Percentiles rank a stretch among this genome's conserved stretches.
These are phyloP conservation scores for Sitta europaea DNA, from an alignment of 2,113 vertebrate species.

Conservation along the genomic window DNA sequence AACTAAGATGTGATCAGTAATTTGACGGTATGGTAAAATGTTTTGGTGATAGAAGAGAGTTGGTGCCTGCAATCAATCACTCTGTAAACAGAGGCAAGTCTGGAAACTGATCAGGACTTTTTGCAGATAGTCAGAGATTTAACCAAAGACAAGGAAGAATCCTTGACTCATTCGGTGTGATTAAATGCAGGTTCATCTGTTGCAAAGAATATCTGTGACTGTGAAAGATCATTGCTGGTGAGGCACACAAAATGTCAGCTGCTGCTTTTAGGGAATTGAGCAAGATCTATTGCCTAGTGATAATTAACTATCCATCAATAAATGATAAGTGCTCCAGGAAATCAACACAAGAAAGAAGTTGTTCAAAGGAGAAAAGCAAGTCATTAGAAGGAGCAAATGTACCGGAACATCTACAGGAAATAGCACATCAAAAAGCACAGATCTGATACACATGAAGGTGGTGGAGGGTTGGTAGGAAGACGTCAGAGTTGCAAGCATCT, in stretches of 20 bases:
- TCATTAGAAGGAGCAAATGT: slow-evolving; percentile 17
- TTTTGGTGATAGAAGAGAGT: neutral
- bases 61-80: slow-evolving; percentile 23
- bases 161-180: neutral
- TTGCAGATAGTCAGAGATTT: slow-evolving; percentile 18
- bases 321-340: slow-evolving; percentile 38
- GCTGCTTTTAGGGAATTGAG: slow-evolving; percentile 28
- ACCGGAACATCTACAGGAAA: slow-evolving; percentile 30
- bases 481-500: neutral
- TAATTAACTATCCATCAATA: slow-evolving; percentile 61
- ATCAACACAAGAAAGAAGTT: slow-evolving; percentile 27
- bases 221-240: neutral
- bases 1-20: neutral
- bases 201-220: slow-evolving; percentile 1
- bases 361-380: slow-evolving; percentile 44
- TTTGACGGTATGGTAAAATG: neutral
- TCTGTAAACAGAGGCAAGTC: neutral
- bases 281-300: slow-evolving; percentile 42
- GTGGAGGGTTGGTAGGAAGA: neutral
- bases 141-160: slow-evolving; percentile 1
- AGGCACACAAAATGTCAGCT: slow-evolving; percentile 6
- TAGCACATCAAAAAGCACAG: slow-evolving; percentile 16
- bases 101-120: neutral
- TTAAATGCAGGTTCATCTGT: slow-evolving; percentile 19
- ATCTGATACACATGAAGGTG: neutral